Conservation (phyloP, 2,113 vertebrate species). For the Phoenicopterus ruber region DNA sequence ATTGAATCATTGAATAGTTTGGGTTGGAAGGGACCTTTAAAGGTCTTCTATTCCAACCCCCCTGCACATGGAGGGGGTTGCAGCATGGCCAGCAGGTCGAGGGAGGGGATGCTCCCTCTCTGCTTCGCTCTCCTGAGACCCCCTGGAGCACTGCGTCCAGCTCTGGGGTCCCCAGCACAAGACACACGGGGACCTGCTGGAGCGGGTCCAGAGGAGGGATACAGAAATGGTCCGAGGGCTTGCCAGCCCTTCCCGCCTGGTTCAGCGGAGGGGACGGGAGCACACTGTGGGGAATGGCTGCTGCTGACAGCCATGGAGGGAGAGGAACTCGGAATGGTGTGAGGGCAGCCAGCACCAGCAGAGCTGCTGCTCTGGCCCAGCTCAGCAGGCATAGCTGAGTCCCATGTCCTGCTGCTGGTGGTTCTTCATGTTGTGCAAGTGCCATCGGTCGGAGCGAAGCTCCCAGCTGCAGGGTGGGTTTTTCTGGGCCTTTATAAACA, state of each 20-base stretch:
- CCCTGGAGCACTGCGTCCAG: background rate
- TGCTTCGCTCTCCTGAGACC: background rate
- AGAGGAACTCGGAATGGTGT: rapidly evolving
- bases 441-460: background rate
- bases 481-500: background rate
- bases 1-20: too few species aligned
- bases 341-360: too few species aligned
- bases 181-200: background rate
- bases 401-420: background rate
- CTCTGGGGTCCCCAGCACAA: background rate
- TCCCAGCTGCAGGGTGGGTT: background rate
- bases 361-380: background rate
- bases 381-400: background rate
- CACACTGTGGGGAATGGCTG: rapidly evolving
- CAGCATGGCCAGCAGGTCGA: background rate
- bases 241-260: background rate
- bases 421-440: background rate
- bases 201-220: background rate
- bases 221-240: background rate
- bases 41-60: too few species aligned
- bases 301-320: background rate
- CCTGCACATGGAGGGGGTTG: too few species aligned
- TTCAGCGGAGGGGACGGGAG: background rate
- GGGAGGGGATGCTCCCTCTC: too few species aligned
- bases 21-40: too few species aligned